Percentiles rank a stretch among this genome's conserved stretches.
Evolutionary conservation across 2,888 invertebrate genomes (phyloP).

Genomic region (Drosophila pseudotakahashii): DNA sequence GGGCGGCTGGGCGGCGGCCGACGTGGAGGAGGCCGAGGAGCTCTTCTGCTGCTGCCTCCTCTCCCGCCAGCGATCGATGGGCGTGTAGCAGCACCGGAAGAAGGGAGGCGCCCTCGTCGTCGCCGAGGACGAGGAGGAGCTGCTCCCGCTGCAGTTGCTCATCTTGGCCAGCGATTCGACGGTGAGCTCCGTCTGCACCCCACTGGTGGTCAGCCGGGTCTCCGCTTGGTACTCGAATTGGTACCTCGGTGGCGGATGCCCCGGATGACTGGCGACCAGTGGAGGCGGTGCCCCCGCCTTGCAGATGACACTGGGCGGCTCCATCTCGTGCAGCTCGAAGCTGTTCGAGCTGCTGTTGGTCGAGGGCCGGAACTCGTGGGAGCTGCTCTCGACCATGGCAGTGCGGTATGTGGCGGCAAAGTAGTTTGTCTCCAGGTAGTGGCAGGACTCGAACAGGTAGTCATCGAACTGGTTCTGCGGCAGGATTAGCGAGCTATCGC

Average conservation of each 20-base stretch:
- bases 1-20: constrained; percentile 7
- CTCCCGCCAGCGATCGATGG: constrained; percentile 83
- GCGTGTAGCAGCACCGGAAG: constrained; percentile 84
- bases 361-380: constrained; percentile 83
- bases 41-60: constrained; percentile 50
- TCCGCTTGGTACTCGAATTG: constrained; percentile 54
- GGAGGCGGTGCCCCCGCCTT: constrained; percentile 71
- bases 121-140: constrained; percentile 40
- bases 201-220: constrained; percentile 81
- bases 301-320: constrained; percentile 79
- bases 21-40: constrained; percentile 6
- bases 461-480: constrained; percentile 79
- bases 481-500: constrained; percentile 29
- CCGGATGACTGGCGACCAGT: constrained; percentile 1
- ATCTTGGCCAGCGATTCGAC: constrained; percentile 75
- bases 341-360: constrained; percentile 74
- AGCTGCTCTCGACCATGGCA: constrained; percentile 84
- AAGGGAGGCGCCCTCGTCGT: constrained; percentile 78
- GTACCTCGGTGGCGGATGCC: constrained; percentile 9
- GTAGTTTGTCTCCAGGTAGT: constrained; percentile 84
- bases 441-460: constrained; percentile 83
- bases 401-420: constrained; percentile 84
- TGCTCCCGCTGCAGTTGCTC: constrained; percentile 64
- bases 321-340: constrained; percentile 79
- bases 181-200: constrained; percentile 82